These are phyloP conservation scores for Tenebrio molitor DNA, from an alignment of 1,140 invertebrate species.

Conservation along the genomic window DNA sequence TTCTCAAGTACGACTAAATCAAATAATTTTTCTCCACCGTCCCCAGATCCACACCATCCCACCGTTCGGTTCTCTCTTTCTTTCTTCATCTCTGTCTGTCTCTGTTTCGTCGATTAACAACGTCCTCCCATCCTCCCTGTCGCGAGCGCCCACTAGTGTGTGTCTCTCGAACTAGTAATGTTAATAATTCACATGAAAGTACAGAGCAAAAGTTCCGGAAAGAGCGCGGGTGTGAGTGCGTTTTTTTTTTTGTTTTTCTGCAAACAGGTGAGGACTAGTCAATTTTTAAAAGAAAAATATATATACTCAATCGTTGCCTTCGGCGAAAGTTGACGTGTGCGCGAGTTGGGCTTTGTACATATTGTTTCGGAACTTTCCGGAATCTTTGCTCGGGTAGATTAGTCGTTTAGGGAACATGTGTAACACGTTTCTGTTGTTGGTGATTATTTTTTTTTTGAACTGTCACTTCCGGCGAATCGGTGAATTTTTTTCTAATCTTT, in stretches of 20 bases:
- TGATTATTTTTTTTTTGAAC: neutral
- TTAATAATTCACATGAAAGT: neutral
- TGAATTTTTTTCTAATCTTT: neutral
- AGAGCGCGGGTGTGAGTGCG: constrained; percentile 3
- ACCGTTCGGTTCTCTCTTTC: neutral
- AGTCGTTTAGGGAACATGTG: constrained; percentile 15
- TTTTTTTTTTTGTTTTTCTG: neutral
- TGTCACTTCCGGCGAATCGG: neutral
- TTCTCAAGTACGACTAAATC: constrained; percentile 65
- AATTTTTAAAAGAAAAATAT: constrained; percentile 32
- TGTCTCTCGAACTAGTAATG: too few relatives aligned
- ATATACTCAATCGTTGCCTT: constrained; percentile 9
- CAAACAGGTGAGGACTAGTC: constrained; percentile 6
- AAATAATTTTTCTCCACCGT: constrained; percentile 9
- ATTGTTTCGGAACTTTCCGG: neutral
- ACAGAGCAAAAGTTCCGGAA: constrained; percentile 17
- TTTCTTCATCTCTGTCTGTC: neutral
- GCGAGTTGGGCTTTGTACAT: neutral
- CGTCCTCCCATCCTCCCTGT: too few relatives aligned
- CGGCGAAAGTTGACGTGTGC: neutral
- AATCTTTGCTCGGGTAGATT: constrained; percentile 14
- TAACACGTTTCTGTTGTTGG: constrained; percentile 9
- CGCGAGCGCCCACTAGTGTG: neutral
- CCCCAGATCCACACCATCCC: neutral
- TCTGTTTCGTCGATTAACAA: too few relatives aligned